Base-by-base conservation (phyloP, 2,113 vertebrate genomes). In the Dinomys branickii region DNA sequence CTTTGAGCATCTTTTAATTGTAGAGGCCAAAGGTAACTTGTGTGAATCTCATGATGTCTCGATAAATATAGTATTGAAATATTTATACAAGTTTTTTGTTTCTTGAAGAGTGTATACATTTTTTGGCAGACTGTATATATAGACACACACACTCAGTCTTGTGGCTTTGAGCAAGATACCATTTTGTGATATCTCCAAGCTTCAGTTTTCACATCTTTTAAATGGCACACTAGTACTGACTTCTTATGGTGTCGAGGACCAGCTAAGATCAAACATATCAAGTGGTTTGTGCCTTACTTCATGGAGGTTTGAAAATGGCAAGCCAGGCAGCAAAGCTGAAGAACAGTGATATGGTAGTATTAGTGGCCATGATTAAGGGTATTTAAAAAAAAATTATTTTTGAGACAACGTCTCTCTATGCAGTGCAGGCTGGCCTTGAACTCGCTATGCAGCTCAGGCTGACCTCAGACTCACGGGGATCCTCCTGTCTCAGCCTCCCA, bases 181-280 rank as follows among this genome's bases (percentile, higher is more conserved):
- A n/a, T n/a, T n/a, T n/a, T n/a, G n/a, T n/a, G n/a, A 35, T 85
- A 35, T 58, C 44, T 75, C 35, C 12, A 77, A 92, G 26, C 61
- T 8, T 93, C n/a, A 89, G 58, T 91, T 91, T 86, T 88, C 13
- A n/a, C 38, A 61, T 96, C 30, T 94, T 87, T 92, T 89, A 91
- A 95, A 87, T 75, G 56, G 35, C 5, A 73, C 14, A 71, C 20
- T 87, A 86, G 92, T 78, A 85, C 24, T 0, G 12, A 63, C 13
- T 61, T 88, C 58, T 94, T 71, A 47, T 10, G 33, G 30, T 10
- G 4, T 41, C 19, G 17, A 67, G 22, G 58, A 65, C 63, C 47
- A 61, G 33, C 24, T 61, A n/a, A 77, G 19, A 7, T 71, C 4
- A 28, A 69, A 47, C 17, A 26, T 47, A 4, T 19, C 88, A 54